Base-by-base conservation (phyloP, 2,888 invertebrate species). In the Zaprionus lineosus region DNA sequence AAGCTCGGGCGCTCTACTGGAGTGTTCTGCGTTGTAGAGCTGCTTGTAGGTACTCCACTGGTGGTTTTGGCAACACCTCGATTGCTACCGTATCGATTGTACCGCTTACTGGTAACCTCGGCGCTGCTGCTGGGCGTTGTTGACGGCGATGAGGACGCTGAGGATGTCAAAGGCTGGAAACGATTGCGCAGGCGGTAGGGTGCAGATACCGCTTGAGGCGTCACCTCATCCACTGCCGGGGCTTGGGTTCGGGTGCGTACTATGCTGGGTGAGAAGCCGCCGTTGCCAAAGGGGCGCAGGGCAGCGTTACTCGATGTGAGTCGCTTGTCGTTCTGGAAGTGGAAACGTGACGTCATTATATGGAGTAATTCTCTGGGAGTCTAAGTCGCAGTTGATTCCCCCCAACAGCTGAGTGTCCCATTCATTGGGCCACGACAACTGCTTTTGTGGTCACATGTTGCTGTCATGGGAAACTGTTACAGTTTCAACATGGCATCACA, bases 161-260 rank as follows among this genome's bases (percentile, higher is more conserved):
- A 40, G 7, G 81, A 53, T 6, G 69, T 64, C 2, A 77, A 69
- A 2, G 88, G 86, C 39, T 89, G 89, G 26, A 89, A 90, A 9
- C 90, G 88, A 69, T 82, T 88, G 37, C 89, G 83, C 4, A 84
- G 68, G 6, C 89, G 86, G 51, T 88, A 88, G 0, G 89, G 86
- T 1, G 83, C 58, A 63, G 74, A 21, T 0, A 77, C 58, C 62
- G 83, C 34, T 60, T 87, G 53, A 28, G 75, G 65, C 33, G 76
- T 70, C 34, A 63, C 69, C 9, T 72, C 73, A 0, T 67, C 68
- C 0, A 37, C 50, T 0, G 67, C 16, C 0, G 72, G 60, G 1
- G 73, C 47, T 5, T 75, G 68, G 2, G 78, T 83, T 11, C 88
- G 87, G 15, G 84, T 87, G 15, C 88, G 86, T 2, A 66, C 76